phyloP scores from a whole-genome alignment of 2,113 vertebrate genomes.

The Gnathonemus echidnorhynchus region DNA sequence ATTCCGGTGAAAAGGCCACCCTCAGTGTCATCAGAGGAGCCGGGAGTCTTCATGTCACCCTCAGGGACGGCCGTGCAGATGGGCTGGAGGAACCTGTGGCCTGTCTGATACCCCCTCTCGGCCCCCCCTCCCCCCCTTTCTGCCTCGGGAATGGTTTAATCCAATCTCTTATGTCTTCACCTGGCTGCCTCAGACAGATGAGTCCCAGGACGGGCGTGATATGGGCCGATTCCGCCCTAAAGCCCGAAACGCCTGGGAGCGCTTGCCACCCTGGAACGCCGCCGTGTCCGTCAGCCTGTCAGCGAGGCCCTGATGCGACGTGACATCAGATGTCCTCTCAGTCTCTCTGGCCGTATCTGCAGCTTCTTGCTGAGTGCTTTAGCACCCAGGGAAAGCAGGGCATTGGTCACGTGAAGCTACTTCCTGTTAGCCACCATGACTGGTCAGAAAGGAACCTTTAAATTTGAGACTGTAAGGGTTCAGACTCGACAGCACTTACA shows the following conservation, averaged over 20 bases:
- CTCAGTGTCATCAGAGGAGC: background rate
- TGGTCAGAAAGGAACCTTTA: background rate
- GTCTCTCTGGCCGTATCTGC: background rate
- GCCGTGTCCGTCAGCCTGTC: constrained; percentile 23
- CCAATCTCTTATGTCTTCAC: background rate
- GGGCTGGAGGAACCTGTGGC: background rate
- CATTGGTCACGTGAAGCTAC: background rate
- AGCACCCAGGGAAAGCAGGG: background rate
- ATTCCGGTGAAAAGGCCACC: background rate
- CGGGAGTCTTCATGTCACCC: background rate
- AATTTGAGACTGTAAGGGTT: background rate
- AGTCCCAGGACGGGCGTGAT: background rate
- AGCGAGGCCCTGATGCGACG: constrained; percentile 5
- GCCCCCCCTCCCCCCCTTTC: background rate
- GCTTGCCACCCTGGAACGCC: background rate
- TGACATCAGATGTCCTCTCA: background rate
- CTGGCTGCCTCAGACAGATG: background rate
- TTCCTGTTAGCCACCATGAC: background rate
- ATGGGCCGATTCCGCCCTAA: constrained; percentile 17
- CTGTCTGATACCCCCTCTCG: background rate
- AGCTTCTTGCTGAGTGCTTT: background rate
- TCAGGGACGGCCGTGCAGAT: background rate
- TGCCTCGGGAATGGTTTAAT: background rate
- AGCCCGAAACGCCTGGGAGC: constrained; percentile 8
- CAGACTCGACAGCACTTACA: background rate